Percentiles rank a stretch among this genome's conserved stretches.
Evolutionary conservation across 2,797 vertebrate genomes (phyloP).

Genomic region (Muraenolepis orangiensis): DNA sequence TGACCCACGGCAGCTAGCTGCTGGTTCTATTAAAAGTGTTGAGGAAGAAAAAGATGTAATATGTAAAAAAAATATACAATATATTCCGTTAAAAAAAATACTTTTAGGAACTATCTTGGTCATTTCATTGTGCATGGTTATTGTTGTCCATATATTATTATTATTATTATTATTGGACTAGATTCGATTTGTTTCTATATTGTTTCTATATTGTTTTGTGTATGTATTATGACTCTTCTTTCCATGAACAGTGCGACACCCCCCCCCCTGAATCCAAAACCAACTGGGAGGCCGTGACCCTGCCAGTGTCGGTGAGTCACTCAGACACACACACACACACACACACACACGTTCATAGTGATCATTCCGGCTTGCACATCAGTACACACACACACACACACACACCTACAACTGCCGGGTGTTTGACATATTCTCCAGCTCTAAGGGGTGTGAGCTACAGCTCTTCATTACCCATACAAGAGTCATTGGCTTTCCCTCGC

Average conservation of each 20-base stretch:
- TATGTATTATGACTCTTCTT: conserved; percentile 32
- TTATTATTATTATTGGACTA: neutral
- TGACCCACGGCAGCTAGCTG: neutral
- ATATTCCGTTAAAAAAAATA: neutral
- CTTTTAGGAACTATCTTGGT: neutral
- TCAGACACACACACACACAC: conserved; percentile 18
- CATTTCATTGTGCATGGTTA: neutral
- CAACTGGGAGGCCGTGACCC: conserved; percentile 88
- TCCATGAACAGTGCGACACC: conserved; percentile 77
- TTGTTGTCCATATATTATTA: neutral
- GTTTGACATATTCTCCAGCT: neutral
- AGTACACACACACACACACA: conserved; percentile 6
- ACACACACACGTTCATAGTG: neutral
- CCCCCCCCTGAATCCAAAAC: conserved; percentile 77
- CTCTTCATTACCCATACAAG: neutral
- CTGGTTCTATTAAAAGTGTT: neutral
- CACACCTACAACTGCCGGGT: neutral
- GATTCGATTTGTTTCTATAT: neutral
- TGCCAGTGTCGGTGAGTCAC: conserved; percentile 81
- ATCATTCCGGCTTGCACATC: neutral
- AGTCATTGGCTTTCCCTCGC: neutral
- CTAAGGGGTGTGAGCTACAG: neutral
- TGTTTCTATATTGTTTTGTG: neutral
- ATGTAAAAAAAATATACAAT: neutral
- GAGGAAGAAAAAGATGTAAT: neutral